phyloP scores from a whole-genome alignment of 2,797 vertebrate genomes.

The Lates japonicus region DNA sequence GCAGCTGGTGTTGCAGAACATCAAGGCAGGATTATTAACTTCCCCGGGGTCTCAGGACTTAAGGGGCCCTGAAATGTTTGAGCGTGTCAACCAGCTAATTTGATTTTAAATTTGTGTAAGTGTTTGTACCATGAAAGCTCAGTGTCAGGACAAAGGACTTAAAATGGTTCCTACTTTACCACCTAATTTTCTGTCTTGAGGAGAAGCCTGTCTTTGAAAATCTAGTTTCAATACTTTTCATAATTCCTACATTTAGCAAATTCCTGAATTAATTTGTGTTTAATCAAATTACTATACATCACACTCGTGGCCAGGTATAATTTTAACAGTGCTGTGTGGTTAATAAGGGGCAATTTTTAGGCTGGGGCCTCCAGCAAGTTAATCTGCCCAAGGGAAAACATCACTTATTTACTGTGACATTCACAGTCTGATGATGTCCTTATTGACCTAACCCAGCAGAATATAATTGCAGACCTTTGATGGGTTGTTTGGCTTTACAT shows the following conservation, averaged over 20 bases:
- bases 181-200: too few species aligned
- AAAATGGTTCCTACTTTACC: not conserved
- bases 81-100: not conserved
- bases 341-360: not conserved
- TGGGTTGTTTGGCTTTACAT: slow-evolving; percentile 4
- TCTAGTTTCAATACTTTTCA: too few species aligned
- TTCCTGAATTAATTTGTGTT: too few species aligned
- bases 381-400: not conserved
- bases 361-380: not conserved
- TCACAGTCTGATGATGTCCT: not conserved
- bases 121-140: not conserved
- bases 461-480: not conserved
- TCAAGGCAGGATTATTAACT: too few species aligned
- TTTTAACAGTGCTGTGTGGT: not conserved
- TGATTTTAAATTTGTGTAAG: not conserved
- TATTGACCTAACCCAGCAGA: not conserved
- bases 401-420: not conserved
- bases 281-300: too few species aligned
- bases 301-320: too few species aligned
- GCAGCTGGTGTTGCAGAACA: too few species aligned
- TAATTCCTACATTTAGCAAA: too few species aligned
- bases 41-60: not conserved
- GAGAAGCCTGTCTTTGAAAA: too few species aligned
- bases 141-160: not conserved
- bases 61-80: not conserved